A percentile compares a stretch with the other conserved stretches of the same genome.
These are phyloP conservation scores for Acrobasis repandana DNA, from an alignment of 2,888 invertebrate species.

Conservation along the genomic window DNA sequence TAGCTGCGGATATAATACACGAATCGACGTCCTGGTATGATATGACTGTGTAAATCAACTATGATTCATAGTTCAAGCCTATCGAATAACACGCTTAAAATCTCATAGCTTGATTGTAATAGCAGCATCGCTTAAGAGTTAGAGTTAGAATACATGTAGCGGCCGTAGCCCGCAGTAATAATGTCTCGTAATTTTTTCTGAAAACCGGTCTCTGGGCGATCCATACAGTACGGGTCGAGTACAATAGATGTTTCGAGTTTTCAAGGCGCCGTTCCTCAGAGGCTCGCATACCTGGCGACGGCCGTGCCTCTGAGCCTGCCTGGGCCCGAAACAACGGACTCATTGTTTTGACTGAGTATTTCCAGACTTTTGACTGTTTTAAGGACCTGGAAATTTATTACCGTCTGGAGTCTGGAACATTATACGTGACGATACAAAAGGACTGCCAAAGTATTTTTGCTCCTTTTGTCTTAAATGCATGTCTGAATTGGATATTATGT, in stretches of 20 bases:
- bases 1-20: slow-evolving; percentile 10
- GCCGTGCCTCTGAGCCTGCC: slow-evolving; percentile 27
- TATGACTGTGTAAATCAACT: slow-evolving; percentile 7
- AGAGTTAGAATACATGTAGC: slow-evolving; percentile 29
- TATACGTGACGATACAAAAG: slow-evolving; percentile 51
- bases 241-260: slow-evolving; percentile 61
- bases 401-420: slow-evolving; percentile 29
- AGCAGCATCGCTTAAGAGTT: slow-evolving; percentile 27
- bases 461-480: slow-evolving; percentile 27
- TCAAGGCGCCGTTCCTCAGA: slow-evolving; percentile 43
- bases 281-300: slow-evolving; percentile 54
- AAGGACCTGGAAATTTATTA: slow-evolving; percentile 43
- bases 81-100: slow-evolving; percentile 15
- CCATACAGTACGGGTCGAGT: slow-evolving; percentile 45
- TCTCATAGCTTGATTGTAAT: not conserved
- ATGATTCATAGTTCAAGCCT: slow-evolving; percentile 20
- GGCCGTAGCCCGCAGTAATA: slow-evolving; percentile 47
- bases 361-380: slow-evolving; percentile 52
- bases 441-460: slow-evolving; percentile 30
- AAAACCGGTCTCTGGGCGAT: slow-evolving; percentile 60
- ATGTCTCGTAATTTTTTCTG: slow-evolving; percentile 66
- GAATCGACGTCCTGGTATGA: not conserved
- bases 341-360: slow-evolving; percentile 56
- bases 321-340: slow-evolving; percentile 39
- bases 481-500: slow-evolving; percentile 43